These are phyloP conservation scores for Mystacides longicornis DNA, from an alignment of 2,888 invertebrate species.

Conservation along the genomic window DNA sequence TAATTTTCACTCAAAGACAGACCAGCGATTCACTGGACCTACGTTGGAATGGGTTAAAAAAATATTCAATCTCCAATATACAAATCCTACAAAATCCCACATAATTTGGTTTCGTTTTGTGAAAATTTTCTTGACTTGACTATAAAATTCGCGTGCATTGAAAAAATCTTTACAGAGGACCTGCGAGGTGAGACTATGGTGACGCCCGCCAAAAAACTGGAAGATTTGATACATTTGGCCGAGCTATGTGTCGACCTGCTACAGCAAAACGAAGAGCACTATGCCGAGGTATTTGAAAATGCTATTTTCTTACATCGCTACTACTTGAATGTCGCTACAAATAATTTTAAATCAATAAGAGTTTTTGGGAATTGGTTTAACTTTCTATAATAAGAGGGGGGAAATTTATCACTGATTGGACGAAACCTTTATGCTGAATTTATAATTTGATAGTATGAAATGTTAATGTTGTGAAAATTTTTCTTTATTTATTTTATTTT, in stretches of 20 bases:
- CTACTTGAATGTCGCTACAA: too few relatives aligned
- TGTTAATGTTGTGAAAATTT: neutral
- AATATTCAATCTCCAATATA: too few relatives aligned
- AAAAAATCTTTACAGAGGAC: conserved; percentile 55
- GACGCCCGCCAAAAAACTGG: conserved; percentile 82
- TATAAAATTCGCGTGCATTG: neutral
- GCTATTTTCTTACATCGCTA: too few relatives aligned
- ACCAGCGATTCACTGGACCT: too few relatives aligned
- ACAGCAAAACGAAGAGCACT: conserved; percentile 99
- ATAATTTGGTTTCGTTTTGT: too few relatives aligned
- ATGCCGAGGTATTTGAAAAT: conserved; percentile 90
- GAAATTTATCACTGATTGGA: neutral
- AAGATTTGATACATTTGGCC: conserved; percentile 93
- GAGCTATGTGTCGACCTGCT: conserved; percentile 97
- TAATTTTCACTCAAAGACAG: too few relatives aligned
- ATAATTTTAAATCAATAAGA: neutral
- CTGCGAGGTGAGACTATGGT: conserved; percentile 75
- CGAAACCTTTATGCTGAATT: neutral
- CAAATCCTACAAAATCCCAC: too few relatives aligned
- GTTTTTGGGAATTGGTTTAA: neutral
- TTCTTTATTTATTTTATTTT: neutral
- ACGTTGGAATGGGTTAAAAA: too few relatives aligned
- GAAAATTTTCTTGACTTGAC: neutral
- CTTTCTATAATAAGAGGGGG: neutral
- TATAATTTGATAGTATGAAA: neutral